Evolutionary conservation across 2,888 invertebrate genomes (phyloP).

Genomic region (Oligia strigilis): DNA sequence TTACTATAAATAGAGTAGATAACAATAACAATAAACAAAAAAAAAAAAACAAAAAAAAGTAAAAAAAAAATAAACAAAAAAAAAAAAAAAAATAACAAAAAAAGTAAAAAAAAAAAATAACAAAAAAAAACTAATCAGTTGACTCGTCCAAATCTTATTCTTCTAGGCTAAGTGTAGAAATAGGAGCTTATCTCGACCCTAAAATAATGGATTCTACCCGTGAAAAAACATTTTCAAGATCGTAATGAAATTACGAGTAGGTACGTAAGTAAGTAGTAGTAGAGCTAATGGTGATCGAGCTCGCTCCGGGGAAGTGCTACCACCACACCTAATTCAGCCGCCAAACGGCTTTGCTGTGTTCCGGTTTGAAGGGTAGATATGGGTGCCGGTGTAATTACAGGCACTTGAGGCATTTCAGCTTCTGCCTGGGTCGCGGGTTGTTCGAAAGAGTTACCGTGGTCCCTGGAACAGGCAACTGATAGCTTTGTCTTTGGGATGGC

Average conservation of each 20-base stretch:
- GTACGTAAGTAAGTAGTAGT: conserved; percentile 3
- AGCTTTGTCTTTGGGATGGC: neutral
- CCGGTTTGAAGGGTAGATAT: conserved; percentile 5
- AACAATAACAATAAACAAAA: neutral
- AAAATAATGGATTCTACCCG: neutral
- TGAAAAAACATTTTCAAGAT: neutral
- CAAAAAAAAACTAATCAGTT: neutral
- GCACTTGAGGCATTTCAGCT: conserved; percentile 1
- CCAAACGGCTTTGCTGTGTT: neutral
- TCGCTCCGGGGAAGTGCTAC: conserved; percentile 12
- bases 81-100: neutral
- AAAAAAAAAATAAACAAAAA: too few species aligned
- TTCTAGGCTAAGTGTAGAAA: neutral
- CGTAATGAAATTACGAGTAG: neutral
- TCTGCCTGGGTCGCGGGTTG: too few species aligned
- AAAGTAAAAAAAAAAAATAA: neutral
- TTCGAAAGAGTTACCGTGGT: too few species aligned
- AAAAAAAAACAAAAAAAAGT: too few species aligned
- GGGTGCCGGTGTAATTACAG: conserved; percentile 2
- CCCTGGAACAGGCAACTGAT: too few species aligned
- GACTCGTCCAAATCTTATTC: neutral
- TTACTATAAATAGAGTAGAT: neutral
- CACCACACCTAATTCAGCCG: conserved; percentile 6
- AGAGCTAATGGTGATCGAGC: conserved; percentile 6
- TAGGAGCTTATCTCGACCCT: neutral